phyloP scores from a whole-genome alignment of 2,888 invertebrate genomes.

The Suillia variegata region DNA sequence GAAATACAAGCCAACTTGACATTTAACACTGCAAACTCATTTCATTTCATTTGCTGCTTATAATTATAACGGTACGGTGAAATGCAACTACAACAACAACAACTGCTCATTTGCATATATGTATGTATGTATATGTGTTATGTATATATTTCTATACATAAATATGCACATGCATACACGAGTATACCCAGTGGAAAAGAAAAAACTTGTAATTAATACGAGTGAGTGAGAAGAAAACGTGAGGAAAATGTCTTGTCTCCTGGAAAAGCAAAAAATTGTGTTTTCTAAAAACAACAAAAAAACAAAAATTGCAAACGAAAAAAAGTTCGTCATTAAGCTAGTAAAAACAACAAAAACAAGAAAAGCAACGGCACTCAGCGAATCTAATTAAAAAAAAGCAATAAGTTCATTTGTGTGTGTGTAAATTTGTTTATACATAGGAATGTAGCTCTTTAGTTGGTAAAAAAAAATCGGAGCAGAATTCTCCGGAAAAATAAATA shows the following conservation, averaged over 20 bases:
- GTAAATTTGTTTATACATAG: neutral
- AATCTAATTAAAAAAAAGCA: neutral
- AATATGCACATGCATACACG: no score
- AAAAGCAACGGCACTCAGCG: neutral
- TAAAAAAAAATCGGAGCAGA: no score
- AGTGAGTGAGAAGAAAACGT: neutral
- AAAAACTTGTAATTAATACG: neutral
- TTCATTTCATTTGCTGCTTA: neutral
- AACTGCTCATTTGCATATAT: neutral
- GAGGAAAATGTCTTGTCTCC: neutral
- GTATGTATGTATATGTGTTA: neutral
- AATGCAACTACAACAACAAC: neutral
- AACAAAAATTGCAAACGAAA: neutral
- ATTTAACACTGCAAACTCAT: constrained; percentile 4
- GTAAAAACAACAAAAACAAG: neutral
- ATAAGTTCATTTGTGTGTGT: neutral
- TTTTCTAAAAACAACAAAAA: neutral
- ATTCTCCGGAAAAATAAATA: no score
- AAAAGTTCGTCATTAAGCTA: neutral
- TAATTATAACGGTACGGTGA: neutral
- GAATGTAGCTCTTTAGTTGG: neutral
- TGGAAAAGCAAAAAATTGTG: no score
- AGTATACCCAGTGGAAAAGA: neutral
- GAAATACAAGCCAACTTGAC: constrained; percentile 4
- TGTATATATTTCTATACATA: no score